Conservation (phyloP, 1,140 invertebrate species). For the Armadillidium nasatum region DNA sequence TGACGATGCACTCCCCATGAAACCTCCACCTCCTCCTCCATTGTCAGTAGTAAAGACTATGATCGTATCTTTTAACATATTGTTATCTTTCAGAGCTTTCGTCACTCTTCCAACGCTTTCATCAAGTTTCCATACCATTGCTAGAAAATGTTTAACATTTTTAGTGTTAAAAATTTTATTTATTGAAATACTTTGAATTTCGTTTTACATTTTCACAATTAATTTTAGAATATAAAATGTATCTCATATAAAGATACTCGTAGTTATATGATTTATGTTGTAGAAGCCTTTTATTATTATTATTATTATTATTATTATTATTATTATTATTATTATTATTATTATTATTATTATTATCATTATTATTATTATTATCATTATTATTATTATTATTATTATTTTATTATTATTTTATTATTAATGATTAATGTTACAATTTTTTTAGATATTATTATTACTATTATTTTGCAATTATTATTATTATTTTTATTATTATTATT, state of each 20-base stretch:
- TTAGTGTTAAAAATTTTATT: too few relatives aligned
- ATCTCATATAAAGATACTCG: too few relatives aligned
- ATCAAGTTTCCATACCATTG: constrained; percentile 74
- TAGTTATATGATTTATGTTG: too few relatives aligned
- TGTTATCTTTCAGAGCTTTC: constrained; percentile 58
- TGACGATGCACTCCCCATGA: constrained; percentile 79
- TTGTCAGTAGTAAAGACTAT: constrained; percentile 83
- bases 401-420: too few relatives aligned
- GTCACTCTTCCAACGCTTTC: constrained; percentile 76
- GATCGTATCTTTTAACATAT: constrained; percentile 71
- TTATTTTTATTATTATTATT: too few relatives aligned
- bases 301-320: constrained; percentile 13
- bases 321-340: constrained; percentile 13
- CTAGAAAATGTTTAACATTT: constrained; percentile 52
- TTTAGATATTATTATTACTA: too few relatives aligned
- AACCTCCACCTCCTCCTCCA: constrained; percentile 70
- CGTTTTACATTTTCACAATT: too few relatives aligned
- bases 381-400: background rate
- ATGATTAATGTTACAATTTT: too few relatives aligned
- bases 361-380: constrained; percentile 7
- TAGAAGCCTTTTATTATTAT: constrained; percentile 8
- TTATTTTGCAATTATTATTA: too few relatives aligned
- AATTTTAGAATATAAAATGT: too few relatives aligned
- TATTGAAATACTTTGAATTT: too few relatives aligned
- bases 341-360: constrained; percentile 10